Evolutionary conservation across 2,888 invertebrate genomes (phyloP), one percentile per base, ranked within the genome.

Genomic region (Tiphia femorata): DNA sequence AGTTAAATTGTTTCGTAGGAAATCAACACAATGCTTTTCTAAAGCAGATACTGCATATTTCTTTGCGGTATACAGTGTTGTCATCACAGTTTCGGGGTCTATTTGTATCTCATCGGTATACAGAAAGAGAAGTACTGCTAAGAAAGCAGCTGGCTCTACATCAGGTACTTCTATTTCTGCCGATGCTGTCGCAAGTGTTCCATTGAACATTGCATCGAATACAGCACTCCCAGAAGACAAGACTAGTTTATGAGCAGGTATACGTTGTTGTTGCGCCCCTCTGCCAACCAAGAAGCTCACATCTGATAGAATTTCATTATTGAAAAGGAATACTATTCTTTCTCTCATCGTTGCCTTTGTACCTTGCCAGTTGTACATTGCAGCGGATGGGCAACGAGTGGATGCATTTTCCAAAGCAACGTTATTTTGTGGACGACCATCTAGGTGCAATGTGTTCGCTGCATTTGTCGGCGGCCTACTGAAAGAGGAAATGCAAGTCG

Each of bases 131-230:
- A 94, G 85, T 48, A 94, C 86, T 59, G 92, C 90, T 37, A 92
- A 82, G 79, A 95, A 94, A 0, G 94, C 93, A 5, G 91, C 89
- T 0, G 94, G 92, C 75, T 95, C 94, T 0, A 94, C 92, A 81
- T 95, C 94, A 0, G 93, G 93, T 44, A 94, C 84, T 77, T 93
- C 92, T 46, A 94, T 90, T 71, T 93, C 91, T 53, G 89, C 87
- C 43, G 89, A 88, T 55, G 88, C 86, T 0, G 90, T 89, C 0
- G 91, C 90, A 72, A 92, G 82, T 0, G 90, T 90, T 23, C 94
- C 92, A 77, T 93, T 92, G 76, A 95, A 94, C 91, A 94, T 92
- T 5, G 92, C 93, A 81, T 94, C 93, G 79, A 95, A 95, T 1
- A 95, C 94, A 0, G 92, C 92, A 75, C 93, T 93, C 1, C 94